A percentile compares a stretch with the other conserved stretches of the same genome.
Evolutionary conservation across 2,888 invertebrate genomes (phyloP).

Genomic region (Macaria liturata): DNA sequence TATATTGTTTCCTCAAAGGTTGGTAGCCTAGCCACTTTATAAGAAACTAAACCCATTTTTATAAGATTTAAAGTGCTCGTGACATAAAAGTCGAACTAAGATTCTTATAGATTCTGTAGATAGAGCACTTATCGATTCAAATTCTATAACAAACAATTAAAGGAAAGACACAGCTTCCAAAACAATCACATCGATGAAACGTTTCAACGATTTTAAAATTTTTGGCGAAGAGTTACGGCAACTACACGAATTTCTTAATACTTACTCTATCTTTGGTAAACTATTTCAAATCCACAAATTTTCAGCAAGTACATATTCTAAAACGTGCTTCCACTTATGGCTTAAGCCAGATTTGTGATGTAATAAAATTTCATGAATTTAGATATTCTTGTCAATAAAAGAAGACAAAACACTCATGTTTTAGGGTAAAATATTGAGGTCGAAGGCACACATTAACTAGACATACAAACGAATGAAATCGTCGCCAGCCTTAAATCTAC

Average conservation of each 20-base stretch:
- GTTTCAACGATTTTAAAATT: not conserved
- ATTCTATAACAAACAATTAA: slow-evolving; percentile 9
- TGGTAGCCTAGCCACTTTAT: too few species aligned
- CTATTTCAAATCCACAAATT: not conserved
- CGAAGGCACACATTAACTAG: slow-evolving; percentile 24
- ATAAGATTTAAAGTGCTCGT: too few species aligned
- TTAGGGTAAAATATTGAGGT: slow-evolving; percentile 10
- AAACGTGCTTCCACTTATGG: too few species aligned
- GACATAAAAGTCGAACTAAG: too few species aligned
- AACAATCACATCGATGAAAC: not conserved
- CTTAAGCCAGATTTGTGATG: too few species aligned
- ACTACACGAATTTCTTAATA: slow-evolving; percentile 20
- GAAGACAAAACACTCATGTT: slow-evolving; percentile 6
- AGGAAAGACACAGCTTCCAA: slow-evolving; percentile 3
- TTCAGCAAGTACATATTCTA: not conserved
- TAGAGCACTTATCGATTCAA: slow-evolving; percentile 10
- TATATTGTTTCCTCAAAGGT: too few species aligned
- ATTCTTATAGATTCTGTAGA: too few species aligned
- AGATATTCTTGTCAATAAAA: slow-evolving; percentile 17
- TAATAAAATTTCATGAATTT: too few species aligned
- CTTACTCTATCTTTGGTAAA: slow-evolving; percentile 10
- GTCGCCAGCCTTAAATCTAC: slow-evolving; percentile 58
- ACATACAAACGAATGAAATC: slow-evolving; percentile 27
- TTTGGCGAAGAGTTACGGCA: slow-evolving; percentile 4
- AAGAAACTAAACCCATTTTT: too few species aligned